Conservation (phyloP, 2,888 invertebrate genomes). For the Halictus quadricinctus region DNA sequence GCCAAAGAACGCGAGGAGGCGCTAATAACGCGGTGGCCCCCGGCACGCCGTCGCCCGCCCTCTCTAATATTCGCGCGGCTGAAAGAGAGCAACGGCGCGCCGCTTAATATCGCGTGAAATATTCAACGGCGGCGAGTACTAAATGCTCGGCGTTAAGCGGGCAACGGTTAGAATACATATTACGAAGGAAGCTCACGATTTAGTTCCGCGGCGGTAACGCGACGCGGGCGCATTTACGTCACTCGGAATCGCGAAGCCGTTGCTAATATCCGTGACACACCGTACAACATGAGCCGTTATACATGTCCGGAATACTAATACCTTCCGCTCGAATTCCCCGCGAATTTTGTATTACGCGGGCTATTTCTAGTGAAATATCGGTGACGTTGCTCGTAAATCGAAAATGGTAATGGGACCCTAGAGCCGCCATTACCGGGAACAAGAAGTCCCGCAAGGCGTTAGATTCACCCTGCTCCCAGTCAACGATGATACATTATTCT, state of each 20-base stretch:
- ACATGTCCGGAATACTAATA: constrained; percentile 58
- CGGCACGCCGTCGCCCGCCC: not conserved
- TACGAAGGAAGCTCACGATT: constrained; percentile 25
- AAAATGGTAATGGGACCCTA: constrained; percentile 61
- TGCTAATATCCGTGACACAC: constrained; percentile 52
- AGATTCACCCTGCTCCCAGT: constrained; percentile 60
- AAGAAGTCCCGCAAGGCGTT: constrained; percentile 65
- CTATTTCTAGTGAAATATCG: constrained; percentile 62
- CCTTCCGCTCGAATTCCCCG: constrained; percentile 37
- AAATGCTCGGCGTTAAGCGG: constrained; percentile 19
- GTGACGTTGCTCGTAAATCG: constrained; percentile 61
- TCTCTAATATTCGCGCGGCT: constrained; percentile 2
- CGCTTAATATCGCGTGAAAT: constrained; percentile 11
- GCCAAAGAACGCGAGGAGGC: constrained; percentile 13
- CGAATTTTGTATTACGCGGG: constrained; percentile 60
- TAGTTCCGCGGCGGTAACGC: constrained; percentile 15
- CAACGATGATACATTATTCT: constrained; percentile 60
- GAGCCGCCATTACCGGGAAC: constrained; percentile 45
- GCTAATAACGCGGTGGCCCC: not conserved
- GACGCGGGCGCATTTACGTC: constrained; percentile 27
- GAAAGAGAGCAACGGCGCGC: not conserved
- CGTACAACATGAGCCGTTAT: constrained; percentile 23
- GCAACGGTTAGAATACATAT: constrained; percentile 12
- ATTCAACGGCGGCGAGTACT: not conserved
- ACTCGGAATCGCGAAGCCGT: constrained; percentile 14